Conservation (phyloP, 2,113 vertebrate species). For the Dunckerocampus dactyliophorus region DNA sequence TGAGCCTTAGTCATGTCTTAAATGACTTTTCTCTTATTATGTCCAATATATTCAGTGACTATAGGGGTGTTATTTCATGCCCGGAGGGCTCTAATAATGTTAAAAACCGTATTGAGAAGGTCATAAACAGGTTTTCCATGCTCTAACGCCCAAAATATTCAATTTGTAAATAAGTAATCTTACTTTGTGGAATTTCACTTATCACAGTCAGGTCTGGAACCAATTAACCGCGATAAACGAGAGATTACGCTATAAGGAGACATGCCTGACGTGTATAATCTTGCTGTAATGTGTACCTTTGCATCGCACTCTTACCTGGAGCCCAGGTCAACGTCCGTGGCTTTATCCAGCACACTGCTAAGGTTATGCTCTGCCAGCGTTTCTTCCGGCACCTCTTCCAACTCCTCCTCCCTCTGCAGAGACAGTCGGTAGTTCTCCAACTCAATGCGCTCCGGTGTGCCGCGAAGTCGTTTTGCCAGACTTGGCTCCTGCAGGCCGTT, state of each 20-base stretch:
- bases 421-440: conserved; percentile 94
- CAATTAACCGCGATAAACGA: too few species aligned
- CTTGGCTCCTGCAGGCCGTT: conserved; percentile 89
- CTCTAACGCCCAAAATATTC: not conserved
- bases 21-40: too few species aligned
- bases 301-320: conserved; percentile 79
- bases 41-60: too few species aligned
- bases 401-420: conserved; percentile 83
- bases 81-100: too few species aligned
- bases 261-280: too few species aligned
- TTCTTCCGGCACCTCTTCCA: conserved; percentile 96
- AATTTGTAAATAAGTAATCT: too few species aligned
- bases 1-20: too few species aligned
- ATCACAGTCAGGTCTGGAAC: too few species aligned
- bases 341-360: conserved; percentile 90
- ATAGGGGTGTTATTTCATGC: too few species aligned
- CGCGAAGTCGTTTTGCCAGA: conserved; percentile 84
- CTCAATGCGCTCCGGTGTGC: conserved; percentile 93
- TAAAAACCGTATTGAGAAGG: too few species aligned
- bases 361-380: conserved; percentile 94
- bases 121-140: not conserved
- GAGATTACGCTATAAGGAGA: too few species aligned
- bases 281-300: not conserved
- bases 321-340: conserved; percentile 76
- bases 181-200: too few species aligned